Conservation (phyloP, 2,888 invertebrate species). For the Acanthosoma haemorrhoidale region DNA sequence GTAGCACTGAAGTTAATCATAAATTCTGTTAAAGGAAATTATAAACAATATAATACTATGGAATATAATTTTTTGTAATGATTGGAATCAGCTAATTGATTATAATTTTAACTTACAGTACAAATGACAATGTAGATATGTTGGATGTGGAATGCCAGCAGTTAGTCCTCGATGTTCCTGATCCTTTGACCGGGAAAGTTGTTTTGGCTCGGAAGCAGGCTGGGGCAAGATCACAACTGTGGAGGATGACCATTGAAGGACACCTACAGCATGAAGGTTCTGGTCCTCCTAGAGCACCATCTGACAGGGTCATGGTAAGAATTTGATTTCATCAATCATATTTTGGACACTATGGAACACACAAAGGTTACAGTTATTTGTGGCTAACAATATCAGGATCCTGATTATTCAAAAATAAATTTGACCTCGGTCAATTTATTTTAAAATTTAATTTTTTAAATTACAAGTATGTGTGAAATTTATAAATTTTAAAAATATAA, state of each 20-base stretch:
- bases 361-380: too few species aligned
- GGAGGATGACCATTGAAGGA: slow-evolving; percentile 86
- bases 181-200: slow-evolving; percentile 55
- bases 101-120: slow-evolving; percentile 11
- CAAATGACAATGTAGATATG: slow-evolving; percentile 38
- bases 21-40: too few species aligned
- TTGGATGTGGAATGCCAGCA: slow-evolving; percentile 58
- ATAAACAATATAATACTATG: too few species aligned
- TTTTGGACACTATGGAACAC: too few species aligned
- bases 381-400: too few species aligned
- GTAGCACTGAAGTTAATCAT: too few species aligned
- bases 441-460: too few species aligned
- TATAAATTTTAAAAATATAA: too few species aligned
- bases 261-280: slow-evolving; percentile 89
- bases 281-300: slow-evolving; percentile 49
- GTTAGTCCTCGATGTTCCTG: slow-evolving; percentile 73
- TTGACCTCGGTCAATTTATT: too few species aligned
- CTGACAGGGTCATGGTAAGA: slow-evolving; percentile 47
- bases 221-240: slow-evolving; percentile 76
- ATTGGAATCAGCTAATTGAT: background rate
- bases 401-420: too few species aligned
- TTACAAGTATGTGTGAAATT: too few species aligned
- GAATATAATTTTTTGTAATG: background rate
- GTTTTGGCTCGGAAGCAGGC: slow-evolving; percentile 66
- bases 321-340: background rate